Evolutionary conservation across 1,140 invertebrate species (phyloP), one percentile per base, ranked within the genome.

Genomic region (Drosophila kepulauana): DNA sequence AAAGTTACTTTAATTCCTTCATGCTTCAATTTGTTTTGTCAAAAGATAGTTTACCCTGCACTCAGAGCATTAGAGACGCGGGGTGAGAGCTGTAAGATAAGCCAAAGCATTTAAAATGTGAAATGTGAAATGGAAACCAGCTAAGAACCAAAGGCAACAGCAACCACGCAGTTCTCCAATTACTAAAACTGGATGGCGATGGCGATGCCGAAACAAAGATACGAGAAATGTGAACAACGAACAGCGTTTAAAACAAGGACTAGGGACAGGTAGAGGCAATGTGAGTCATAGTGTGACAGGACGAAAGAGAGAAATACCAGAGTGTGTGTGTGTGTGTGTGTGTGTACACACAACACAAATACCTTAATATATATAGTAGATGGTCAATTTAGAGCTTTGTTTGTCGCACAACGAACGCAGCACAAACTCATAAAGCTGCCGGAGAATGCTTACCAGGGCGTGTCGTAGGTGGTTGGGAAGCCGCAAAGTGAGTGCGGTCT

Each of bases 391-490:
- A 58, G 56, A 66, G 70, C 70, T 75, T 57, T 57, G 51, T 69
- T 8, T 52, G 43, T 11, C 11, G 49, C 51, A 43, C 25, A 16
- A 10, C 35, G 10, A 16, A 10, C 35, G 35, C 2, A 38, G 35
- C 35, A 38, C 35, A 10, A 38, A 64, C 59, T 79, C 84, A 86
- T 88, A 73, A 79, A 79, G 45, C 62, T 79, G 80, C 59, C 65
- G 76, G 75, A 62, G 85, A 89, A 89, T 81, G 81, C 85, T 78
- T 75, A 89, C 58, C 81, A 57, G 65, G 78, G 85, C 81, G 81
- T 81, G 78, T 69, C 78, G 68, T 45, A 69, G 58, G 65, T 49
- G 16, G 49, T 78, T 74, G 78, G 64, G 82, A 86, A 86, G 85
- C 85, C 85, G 69, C 86, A 89, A 88, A 85, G 69, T 89, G 69